These are phyloP conservation scores for Montipora foliosa DNA, from an alignment of 64 coral and sea anemone species.

Conservation along the genomic window DNA sequence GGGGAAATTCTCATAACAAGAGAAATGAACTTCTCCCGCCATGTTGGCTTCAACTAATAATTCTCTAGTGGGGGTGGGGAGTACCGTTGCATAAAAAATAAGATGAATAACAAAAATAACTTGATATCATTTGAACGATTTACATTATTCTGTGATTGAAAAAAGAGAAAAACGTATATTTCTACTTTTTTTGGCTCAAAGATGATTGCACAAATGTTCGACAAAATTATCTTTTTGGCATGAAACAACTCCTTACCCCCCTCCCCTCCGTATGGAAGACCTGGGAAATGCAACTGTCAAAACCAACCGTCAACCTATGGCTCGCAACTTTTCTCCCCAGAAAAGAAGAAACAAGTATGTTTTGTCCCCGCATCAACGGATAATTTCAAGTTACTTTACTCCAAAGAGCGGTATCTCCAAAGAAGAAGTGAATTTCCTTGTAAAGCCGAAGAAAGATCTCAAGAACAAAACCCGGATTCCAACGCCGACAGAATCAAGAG, in stretches of 20 bases:
- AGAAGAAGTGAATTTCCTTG: conserved; percentile 57
- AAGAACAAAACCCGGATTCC: neutral
- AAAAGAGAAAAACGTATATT: too few species aligned
- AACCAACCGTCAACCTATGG: neutral
- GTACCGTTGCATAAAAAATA: too few species aligned
- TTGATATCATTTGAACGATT: too few species aligned
- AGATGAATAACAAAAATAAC: too few species aligned
- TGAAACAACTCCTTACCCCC: too few species aligned
- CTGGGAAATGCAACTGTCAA: too few species aligned
- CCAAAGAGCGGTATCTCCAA: conserved; percentile 60
- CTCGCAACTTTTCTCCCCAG: neutral
- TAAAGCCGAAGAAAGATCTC: neutral
- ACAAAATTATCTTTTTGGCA: too few species aligned
- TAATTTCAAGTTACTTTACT: conserved; percentile 50
- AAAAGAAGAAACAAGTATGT: conserved; percentile 6
- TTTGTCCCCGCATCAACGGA: conserved; percentile 2
- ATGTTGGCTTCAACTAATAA: neutral
- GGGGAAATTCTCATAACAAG: neutral
- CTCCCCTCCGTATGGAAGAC: too few species aligned
- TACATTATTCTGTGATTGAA: too few species aligned
- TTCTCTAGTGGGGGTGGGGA: too few species aligned
- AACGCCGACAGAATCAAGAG: neutral
- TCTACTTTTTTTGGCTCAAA: too few species aligned
- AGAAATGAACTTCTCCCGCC: neutral
- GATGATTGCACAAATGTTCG: too few species aligned